Conservation (phyloP, 2,888 invertebrate species). For the Lapara coniferarum region DNA sequence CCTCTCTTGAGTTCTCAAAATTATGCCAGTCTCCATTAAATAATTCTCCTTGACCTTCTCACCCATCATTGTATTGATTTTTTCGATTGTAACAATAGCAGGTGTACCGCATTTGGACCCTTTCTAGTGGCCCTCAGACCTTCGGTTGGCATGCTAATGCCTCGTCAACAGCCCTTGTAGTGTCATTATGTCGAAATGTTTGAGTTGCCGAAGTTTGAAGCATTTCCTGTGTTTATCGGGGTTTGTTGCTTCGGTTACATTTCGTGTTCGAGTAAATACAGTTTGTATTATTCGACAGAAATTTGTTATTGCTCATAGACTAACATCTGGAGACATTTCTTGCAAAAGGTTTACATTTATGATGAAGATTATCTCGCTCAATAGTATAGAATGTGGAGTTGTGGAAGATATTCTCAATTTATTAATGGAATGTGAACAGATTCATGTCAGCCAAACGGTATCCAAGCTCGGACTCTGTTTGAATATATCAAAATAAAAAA, state of each 20-base stretch:
- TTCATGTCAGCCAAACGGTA: too few species aligned
- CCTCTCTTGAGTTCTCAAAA: background rate
- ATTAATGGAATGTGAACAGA: too few species aligned
- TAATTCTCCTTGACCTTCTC: background rate
- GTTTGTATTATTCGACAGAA: too few species aligned
- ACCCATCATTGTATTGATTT: constrained; percentile 14
- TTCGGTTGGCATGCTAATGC: constrained; percentile 12
- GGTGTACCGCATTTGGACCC: constrained; percentile 18
- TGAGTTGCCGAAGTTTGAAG: background rate
- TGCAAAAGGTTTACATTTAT: too few species aligned
- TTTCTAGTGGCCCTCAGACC: constrained; percentile 4
- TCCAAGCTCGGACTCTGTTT: too few species aligned
- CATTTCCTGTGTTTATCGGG: background rate
- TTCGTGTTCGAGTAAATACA: too few species aligned
- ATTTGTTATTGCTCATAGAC: too few species aligned
- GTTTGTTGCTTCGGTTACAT: background rate
- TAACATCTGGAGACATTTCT: too few species aligned
- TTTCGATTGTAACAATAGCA: background rate
- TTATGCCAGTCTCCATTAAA: background rate
- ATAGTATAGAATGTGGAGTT: too few species aligned
- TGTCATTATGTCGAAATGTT: constrained; percentile 13
- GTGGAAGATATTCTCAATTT: too few species aligned
- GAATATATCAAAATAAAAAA: too few species aligned
- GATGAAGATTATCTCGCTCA: too few species aligned
- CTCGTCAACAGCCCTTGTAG: constrained; percentile 3